Evolutionary conservation across 2,797 vertebrate genomes (phyloP).

Genomic region (Chelmon rostratus): DNA sequence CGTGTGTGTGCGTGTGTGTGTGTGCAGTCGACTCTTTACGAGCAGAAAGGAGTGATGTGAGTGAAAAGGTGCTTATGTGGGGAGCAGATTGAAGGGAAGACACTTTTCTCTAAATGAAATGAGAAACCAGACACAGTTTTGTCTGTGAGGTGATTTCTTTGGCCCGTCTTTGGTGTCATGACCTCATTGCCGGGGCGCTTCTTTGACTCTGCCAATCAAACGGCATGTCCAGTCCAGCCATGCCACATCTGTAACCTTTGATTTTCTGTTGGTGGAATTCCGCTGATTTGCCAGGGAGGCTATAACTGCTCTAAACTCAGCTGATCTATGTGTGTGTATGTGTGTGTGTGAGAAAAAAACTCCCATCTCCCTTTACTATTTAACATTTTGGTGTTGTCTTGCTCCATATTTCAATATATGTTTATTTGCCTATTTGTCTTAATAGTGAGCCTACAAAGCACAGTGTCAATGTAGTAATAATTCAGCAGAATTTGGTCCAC

Average conservation of each 20-base stretch:
- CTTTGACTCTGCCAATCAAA: constrained; percentile 32
- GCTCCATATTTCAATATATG: constrained; percentile 2
- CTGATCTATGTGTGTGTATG: neutral
- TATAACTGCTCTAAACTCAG: neutral
- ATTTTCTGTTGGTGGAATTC: constrained; percentile 15
- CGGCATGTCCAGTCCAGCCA: neutral
- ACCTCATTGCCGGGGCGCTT: neutral
- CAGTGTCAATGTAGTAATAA: neutral
- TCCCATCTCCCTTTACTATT: too few species aligned
- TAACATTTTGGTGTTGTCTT: neutral
- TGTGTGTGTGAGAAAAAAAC: neutral
- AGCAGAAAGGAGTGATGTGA: constrained; percentile 11
- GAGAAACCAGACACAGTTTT: constrained; percentile 2
- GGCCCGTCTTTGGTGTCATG: neutral
- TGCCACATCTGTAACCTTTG: constrained; percentile 28
- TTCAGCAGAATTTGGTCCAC: constrained; percentile 15
- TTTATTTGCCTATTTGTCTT: constrained; percentile 11
- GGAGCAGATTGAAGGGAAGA: neutral
- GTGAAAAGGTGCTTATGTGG: neutral
- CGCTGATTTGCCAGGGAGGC: neutral
- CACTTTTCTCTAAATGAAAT: constrained; percentile 17
- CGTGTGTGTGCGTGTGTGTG: neutral
- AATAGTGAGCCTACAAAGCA: constrained; percentile 19
- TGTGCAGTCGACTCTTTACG: neutral
- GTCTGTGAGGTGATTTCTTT: neutral